Percentiles rank a stretch among this genome's conserved stretches.
Evolutionary conservation across 2,113 vertebrate genomes (phyloP).

Genomic region (Mustelus asterias): DNA sequence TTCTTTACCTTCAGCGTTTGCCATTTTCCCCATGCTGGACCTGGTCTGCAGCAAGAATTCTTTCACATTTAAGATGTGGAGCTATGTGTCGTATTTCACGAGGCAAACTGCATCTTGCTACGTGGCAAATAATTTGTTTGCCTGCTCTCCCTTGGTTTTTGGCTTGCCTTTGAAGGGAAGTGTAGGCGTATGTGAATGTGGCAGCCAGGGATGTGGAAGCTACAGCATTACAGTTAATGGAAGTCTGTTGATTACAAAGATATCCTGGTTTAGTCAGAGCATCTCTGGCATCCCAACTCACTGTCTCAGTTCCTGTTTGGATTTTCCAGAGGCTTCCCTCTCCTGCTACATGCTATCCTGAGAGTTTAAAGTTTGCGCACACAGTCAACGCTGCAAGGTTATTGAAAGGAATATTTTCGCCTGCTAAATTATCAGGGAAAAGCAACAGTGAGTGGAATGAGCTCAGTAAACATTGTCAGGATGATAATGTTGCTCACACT

Average conservation of each 20-base stretch:
- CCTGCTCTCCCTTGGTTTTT: neutral
- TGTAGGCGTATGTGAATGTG: neutral
- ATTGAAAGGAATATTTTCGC: neutral
- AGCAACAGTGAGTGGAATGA: neutral
- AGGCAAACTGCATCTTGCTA: neutral
- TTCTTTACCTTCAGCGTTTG: neutral
- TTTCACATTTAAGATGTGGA: neutral
- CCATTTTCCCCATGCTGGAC: neutral
- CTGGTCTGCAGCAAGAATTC: neutral
- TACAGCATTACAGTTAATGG: neutral
- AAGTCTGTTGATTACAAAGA: neutral
- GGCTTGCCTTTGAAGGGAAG: neutral
- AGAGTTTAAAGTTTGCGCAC: neutral
- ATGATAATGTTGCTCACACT: neutral
- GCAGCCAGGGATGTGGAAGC: neutral
- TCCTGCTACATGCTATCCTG: neutral
- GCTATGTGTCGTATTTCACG: neutral
- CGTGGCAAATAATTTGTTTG: neutral
- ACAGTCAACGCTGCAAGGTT: neutral
- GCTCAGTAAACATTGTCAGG: neutral
- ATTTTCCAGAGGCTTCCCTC: neutral
- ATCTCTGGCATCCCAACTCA: neutral
- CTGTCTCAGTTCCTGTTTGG: neutral
- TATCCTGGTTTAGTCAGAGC: neutral
- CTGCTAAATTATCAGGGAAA: neutral